Evolutionary conservation across 1,140 invertebrate species (phyloP), one percentile per base, ranked within the genome.

Genomic region (Hyles euphorbiae): DNA sequence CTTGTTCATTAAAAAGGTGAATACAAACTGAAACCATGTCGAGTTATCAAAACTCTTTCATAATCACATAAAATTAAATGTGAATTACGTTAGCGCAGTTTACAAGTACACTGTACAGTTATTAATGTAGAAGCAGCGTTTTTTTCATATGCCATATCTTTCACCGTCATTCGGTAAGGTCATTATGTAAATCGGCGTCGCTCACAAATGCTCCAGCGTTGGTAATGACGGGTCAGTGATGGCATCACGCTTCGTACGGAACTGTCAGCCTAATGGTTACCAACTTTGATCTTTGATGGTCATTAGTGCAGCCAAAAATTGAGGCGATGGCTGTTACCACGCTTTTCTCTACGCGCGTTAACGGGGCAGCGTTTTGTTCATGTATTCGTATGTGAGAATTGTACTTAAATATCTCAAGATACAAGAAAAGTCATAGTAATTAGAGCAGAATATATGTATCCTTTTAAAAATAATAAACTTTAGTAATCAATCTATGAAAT

Each of bases 141-240:
- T 46, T 59, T 56, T 63, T 63, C 36, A 46, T 58, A 64, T 47
- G 44, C 51, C 40, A 56, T 62, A 62, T 63, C 54, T 75, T 74
- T 73, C 68, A 63, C 69, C 56, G 59, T 51, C 61, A 70, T 73
- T 69, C 61, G 48, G 58, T 64, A 56, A 53, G 60, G 69, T 68
- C 72, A 74, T 79, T 81, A 79, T 76, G 72, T 67, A 79, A 76
- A 75, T 78, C 63, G 58, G 65, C 59, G 54, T 64, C 63, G 60
- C 54, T 61, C 61, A 49, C 61, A 69, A 48, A 44, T 8, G 33
- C 3, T 34, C 22, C n/a, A n/a, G n/a, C n/a, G 46, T 10, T 9
- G 11, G 5, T 54, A 71, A 74, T 76, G 68, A 68, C 45, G 66
- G 73, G 66, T 54, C 68, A 66, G 61, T 63, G 57, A 61, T 67